Base-by-base conservation (phyloP, 2,797 vertebrate genomes). In the Sylvia borin region DNA sequence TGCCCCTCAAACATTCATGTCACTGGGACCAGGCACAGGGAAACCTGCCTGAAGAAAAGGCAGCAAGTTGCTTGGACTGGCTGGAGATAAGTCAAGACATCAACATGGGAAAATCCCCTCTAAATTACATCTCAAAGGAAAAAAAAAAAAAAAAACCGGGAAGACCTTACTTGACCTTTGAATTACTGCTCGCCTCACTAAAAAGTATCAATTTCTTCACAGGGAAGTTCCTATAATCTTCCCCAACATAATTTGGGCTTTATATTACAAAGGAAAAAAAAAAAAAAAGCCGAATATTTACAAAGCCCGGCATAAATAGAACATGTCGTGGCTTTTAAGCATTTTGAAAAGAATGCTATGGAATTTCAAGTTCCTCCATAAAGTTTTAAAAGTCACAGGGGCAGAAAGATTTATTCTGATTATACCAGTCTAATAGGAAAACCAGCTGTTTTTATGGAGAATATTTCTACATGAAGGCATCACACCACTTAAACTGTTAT, bases 201-300 rank as follows among this genome's bases (percentile, higher is more conserved):
- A 60, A 92, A 95, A 66, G 85, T 78, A 94, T 80, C 88, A 9
- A 4, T 92, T 96, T 87, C 83, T 91, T 87, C 78, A 92, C 50
- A 77, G 36, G 77, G 38, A 95, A 86, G 68, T 61, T 90, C 68
- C 75, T 92, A 61, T 92, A 95, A 96, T 91, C 93, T 95, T 80
- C 64, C 71, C 42, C 61, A 71, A 85, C 45, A 65, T 82, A 97
- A 96, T 82, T 93, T 55, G 90, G 77, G 74, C 43, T 93, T 94
- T 71, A 57, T 50, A 61, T 93, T 95, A 85, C 82, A 92, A 92
- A 85, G 71, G 24, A 2, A 6, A 15, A 14, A 29, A 1, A 1
- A 43, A n/a, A 60, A 62, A 54, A 62, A 65, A 32, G 80, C 74
- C 27, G 70, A 87, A 76, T 32, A 66, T 42, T 70, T 42, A 36